Evolutionary conservation across 2,797 vertebrate genomes (phyloP), one percentile per base, ranked within the genome.

Genomic region (Selene dorsalis): DNA sequence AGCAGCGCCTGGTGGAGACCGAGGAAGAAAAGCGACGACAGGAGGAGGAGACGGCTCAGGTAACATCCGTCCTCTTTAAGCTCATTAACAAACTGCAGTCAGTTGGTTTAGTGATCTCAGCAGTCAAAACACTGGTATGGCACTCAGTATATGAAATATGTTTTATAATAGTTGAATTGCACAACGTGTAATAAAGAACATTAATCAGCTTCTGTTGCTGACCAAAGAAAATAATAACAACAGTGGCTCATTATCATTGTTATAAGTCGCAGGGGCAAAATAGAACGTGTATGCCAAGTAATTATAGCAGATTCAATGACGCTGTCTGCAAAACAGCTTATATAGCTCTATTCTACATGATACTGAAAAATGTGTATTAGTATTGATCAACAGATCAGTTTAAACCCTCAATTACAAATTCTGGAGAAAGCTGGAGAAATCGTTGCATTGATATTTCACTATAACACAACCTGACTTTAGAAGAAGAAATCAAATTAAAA

Each of bases 1-100:
- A 98, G 70, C 97, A 99, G 86, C 96, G 95, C 63, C 93, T 99
- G 35, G 96, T 99, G 86, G 98, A 99, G 88, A 98, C 97, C 0
- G 98, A 99, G 88, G 97, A 97, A 73, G 97, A 99, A 83, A 99
- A 99, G 90, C 93, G 95, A 61, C 96, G 96, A 57, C 97, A 99
- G 84, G 96, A 98, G 84, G 97, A 99, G 82, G 98, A 99, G 94
- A 97, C 98, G 0, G 96, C 97, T 22, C 97, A 99, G 96, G 98
- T 99, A 84, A 68, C 55, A 1, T 11, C 28, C 30, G 28, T 52
- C 10, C 28, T 58, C 57, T n/a, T 65, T 38, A 17, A 48, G 43
- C 20, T 48, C 6, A 20, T 59, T 17, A 7, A 30, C 1, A 1
- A 41, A 16, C 62, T 9, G 8, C 52, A 55, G 14, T 22, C 52